Evolutionary conservation across 2,888 invertebrate species (phyloP), one percentile per base, ranked within the genome.

Genomic region (Limnephilus marmoratus): DNA sequence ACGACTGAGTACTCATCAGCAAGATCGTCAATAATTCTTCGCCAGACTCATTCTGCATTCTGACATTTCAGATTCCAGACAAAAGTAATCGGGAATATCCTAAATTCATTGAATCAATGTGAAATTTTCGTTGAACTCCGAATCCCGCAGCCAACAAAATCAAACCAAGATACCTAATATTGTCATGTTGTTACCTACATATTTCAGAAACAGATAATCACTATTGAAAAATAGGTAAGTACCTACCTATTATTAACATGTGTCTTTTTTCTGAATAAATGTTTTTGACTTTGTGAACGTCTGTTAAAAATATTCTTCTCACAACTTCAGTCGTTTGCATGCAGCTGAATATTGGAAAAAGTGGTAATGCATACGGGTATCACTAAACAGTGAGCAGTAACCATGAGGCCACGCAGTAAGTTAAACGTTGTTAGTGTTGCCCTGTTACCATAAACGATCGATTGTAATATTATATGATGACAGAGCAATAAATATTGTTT

Each of bases 401-500:
- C 81, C 29, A 12, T 81, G 82, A 9, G 68, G 68, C 68, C 68
- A 82, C 1, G 34, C 34, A 82, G 29, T 82, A 82, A 34, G 82
- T 82, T 82, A 15, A 34, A 31, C 82, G 31, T 31, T 31, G 82
- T 82, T 82, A 68, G 68, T 68, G 68, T 68, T 68, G 68, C 68
- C 68, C 68, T n/a, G 68, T 68, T 68, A 24, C 68, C 68, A 68
- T 68, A 81, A 89, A 89, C 88, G 80, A 89, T 37, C 88, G 88
- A 89, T 89, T 89, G 37, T 37, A 86, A 41, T 41, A 82, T 37
- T 85, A 85, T 85, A 89, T 34, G 81, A 80, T 89, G 88, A 89
- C 88, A 89, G 37, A 81, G 88, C 88, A 89, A 41, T 89, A 89
- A 89, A 89, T 89, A 80, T 37, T 89, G 68, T 89, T 89, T 80